These are phyloP conservation scores for Chelonus formosanus DNA, from an alignment of 2,888 invertebrate genomes.

Conservation along the genomic window DNA sequence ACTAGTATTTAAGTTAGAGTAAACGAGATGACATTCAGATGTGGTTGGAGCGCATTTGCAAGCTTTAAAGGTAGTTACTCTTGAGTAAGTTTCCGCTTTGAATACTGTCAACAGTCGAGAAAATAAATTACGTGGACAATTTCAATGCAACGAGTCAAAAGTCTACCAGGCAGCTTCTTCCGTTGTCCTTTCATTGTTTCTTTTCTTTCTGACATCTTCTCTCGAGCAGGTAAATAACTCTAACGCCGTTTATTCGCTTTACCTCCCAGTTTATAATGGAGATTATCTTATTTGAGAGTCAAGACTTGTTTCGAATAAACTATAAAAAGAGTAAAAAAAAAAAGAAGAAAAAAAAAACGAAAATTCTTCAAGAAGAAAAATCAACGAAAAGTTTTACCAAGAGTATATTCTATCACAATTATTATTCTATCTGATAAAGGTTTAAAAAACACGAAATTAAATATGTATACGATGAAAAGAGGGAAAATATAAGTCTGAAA, in stretches of 20 bases:
- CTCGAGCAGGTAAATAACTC: constrained; percentile 59
- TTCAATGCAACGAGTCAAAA: constrained; percentile 26
- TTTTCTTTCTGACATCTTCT: constrained; percentile 33
- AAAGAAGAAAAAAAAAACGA: constrained; percentile 25
- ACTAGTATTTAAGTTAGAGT: constrained; percentile 55
- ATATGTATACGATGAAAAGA: too few species aligned
- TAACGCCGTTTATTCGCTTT: constrained; percentile 58
- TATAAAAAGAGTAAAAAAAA: constrained; percentile 1
- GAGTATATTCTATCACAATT: background rate
- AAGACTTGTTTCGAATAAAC: constrained; percentile 43
- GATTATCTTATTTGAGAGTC: constrained; percentile 63
- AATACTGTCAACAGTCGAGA: constrained; percentile 3
- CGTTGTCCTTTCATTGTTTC: constrained; percentile 30
- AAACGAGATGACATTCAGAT: constrained; percentile 72
- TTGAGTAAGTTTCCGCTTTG: constrained; percentile 70
- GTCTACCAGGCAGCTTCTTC: constrained; percentile 17
- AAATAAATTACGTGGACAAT: constrained; percentile 30
- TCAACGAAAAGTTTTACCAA: constrained; percentile 21
- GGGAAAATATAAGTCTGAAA: too few species aligned
- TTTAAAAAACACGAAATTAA: background rate
- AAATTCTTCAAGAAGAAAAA: constrained; percentile 7
- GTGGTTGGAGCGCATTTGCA: constrained; percentile 67
- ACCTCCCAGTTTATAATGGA: constrained; percentile 62
- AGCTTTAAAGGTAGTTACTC: constrained; percentile 73
- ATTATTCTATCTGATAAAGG: constrained; percentile 4